These are phyloP conservation scores for Latheticus oryzae DNA, from an alignment of 2,888 invertebrate species.

Conservation along the genomic window DNA sequence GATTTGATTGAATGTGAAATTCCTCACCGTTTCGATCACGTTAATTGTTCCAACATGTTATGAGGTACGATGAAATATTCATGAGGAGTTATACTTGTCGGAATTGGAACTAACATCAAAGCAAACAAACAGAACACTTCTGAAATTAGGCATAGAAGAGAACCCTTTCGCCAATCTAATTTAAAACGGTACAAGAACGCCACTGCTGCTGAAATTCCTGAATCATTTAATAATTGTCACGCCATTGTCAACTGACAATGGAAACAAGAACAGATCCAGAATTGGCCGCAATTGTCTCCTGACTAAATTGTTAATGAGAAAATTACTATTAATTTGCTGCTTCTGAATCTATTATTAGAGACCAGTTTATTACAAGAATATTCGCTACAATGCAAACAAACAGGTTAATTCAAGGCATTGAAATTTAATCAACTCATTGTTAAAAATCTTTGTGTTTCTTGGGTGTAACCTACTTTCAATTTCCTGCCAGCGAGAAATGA, in stretches of 20 bases:
- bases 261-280: constrained; percentile 44
- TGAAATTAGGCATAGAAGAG: constrained; percentile 34
- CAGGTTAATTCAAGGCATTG: too few relatives aligned
- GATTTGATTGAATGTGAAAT: not conserved
- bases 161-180: constrained; percentile 42
- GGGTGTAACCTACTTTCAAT: too few relatives aligned
- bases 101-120: constrained; percentile 28
- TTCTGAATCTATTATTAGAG: constrained; percentile 14
- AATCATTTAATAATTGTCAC: constrained; percentile 48
- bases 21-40: not conserved
- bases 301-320: constrained; percentile 47
- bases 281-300: constrained; percentile 45
- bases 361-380: constrained; percentile 3
- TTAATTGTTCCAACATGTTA: constrained; percentile 16
- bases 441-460: too few relatives aligned
- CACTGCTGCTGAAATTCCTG: constrained; percentile 37
- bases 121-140: constrained; percentile 35
- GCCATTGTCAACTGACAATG: constrained; percentile 46
- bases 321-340: constrained; percentile 43
- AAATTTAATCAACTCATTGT: too few relatives aligned
- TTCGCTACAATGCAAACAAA: not conserved
- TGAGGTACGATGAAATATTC: constrained; percentile 27
- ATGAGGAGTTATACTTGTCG: constrained; percentile 28
- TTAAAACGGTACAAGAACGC: constrained; percentile 43
- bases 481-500: too few relatives aligned